Evolutionary conservation across 2,888 invertebrate genomes (phyloP), one percentile per base, ranked within the genome.

Genomic region (Frankliniella intonsa): DNA sequence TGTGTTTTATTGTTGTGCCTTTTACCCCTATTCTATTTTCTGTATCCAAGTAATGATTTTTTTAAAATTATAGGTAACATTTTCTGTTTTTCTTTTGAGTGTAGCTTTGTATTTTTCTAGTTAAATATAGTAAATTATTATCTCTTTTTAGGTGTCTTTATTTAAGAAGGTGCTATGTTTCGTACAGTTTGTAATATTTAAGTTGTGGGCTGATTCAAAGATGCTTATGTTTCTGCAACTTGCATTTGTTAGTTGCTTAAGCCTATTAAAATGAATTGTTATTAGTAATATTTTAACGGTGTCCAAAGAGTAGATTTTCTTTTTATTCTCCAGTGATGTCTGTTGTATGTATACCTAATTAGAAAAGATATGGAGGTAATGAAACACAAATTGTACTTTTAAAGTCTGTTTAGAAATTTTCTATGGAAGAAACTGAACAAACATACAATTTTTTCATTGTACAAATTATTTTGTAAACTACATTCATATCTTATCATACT

Each of bases 381-480:
- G 69, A 76, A 9, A 76, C 17, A 62, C 55, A 62, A 76, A 25
- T 22, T 62, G 62, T 62, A 62, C 11, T 62, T 62, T 2, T 62
- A 3, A n/a, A n/a, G 17, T 62, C n/a, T 25, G 69, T 25, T 76
- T 76, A 25, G 22, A 76, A 12, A 25, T 22, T 22, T 76, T 76
- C 69, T 76, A 25, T 76, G 69, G 25, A 76, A 76, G 69, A 76
- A 76, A 25, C 25, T 62, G n/a, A 62, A 76, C 69, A 76, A 22
- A 25, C 25, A 11, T 76, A 76, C 69, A 76, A 22, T 76, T 76
- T 76, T 76, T 25, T 76, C 69, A 76, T 76, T 12, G 69, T 76
- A 76, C 69, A 76, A 76, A 76, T 76, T 25, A 76, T n/a, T 25
- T 55, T 55, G 14, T 55, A 55, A 55, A 76, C 69, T 76, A 76